These are phyloP conservation scores for Ceraclea dissimilis DNA, from an alignment of 2,888 invertebrate species.

Conservation along the genomic window DNA sequence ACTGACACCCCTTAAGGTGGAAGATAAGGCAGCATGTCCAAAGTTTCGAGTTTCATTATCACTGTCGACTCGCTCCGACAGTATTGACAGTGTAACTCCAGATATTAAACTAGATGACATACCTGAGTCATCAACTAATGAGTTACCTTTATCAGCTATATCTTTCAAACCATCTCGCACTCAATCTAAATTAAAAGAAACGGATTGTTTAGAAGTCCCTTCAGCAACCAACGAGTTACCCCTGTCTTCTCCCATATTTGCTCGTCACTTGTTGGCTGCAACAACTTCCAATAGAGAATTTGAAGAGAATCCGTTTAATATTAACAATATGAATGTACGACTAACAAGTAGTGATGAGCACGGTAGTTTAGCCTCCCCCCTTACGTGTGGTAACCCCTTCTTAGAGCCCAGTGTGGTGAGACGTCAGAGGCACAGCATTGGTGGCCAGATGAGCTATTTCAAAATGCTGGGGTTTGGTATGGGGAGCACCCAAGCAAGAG, in stretches of 20 bases:
- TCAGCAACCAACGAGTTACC: slow-evolving; percentile 40
- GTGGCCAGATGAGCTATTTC: slow-evolving; percentile 91
- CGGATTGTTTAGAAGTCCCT: slow-evolving; percentile 37
- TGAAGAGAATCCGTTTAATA: background rate
- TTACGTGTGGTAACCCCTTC: slow-evolving; percentile 25
- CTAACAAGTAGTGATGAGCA: slow-evolving; percentile 24
- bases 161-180: slow-evolving; percentile 39
- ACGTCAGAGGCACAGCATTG: slow-evolving; percentile 92
- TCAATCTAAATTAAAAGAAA: slow-evolving; percentile 37
- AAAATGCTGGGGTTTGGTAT: slow-evolving; percentile 78
- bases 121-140: slow-evolving; percentile 57
- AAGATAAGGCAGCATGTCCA: slow-evolving; percentile 21
- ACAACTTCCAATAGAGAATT: background rate
- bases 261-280: slow-evolving; percentile 8
- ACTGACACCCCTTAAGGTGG: background rate
- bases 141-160: slow-evolving; percentile 57
- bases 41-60: slow-evolving; percentile 17
- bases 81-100: slow-evolving; percentile 34
- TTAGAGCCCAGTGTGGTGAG: slow-evolving; percentile 47
- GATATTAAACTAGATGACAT: slow-evolving; percentile 40
- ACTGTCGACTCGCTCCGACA: slow-evolving; percentile 32
- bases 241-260: slow-evolving; percentile 31
- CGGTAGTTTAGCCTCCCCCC: slow-evolving; percentile 23
- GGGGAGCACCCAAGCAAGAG: slow-evolving; percentile 48
- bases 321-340: slow-evolving; percentile 11